These are phyloP conservation scores for Chrysochloris asiatica DNA, from an alignment of 2,113 vertebrate genomes.

Conservation along the genomic window DNA sequence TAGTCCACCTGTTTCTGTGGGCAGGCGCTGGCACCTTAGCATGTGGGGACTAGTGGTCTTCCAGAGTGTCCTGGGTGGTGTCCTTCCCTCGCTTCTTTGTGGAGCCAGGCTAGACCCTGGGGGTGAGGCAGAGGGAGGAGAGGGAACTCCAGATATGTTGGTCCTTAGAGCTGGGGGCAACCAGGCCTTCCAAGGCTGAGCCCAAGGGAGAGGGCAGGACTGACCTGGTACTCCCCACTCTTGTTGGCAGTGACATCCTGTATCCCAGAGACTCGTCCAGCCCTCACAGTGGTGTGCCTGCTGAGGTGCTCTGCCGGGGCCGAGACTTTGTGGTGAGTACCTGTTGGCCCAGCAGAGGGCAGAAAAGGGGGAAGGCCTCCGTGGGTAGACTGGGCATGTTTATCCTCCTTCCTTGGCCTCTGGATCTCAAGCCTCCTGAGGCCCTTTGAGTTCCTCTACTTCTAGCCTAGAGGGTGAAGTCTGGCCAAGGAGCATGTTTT, in stretches of 20 bases:
- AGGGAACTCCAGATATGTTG: no score
- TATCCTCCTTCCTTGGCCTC: background rate
- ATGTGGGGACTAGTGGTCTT: background rate
- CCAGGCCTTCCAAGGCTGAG: background rate
- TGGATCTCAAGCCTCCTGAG: background rate
- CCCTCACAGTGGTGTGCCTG: conserved; percentile 95
- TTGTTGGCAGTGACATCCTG: conserved; percentile 91
- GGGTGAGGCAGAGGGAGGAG: background rate
- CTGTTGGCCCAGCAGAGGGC: background rate
- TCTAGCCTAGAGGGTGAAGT: background rate
- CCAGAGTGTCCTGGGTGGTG: background rate
- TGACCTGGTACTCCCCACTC: conserved; percentile 51
- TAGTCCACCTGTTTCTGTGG: background rate
- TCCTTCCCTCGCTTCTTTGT: background rate
- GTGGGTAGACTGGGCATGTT: background rate
- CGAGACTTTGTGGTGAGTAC: conserved; percentile 96
- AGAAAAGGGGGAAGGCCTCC: background rate
- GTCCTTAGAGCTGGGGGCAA: background rate
- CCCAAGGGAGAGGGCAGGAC: background rate
- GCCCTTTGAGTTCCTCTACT: background rate
- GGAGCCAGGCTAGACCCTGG: no score
- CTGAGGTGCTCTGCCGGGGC: conserved; percentile 96
- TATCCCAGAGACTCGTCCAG: conserved; percentile 98
- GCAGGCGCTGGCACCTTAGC: background rate
- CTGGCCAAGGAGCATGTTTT: background rate